These are phyloP conservation scores for Ephestia elutella DNA, from an alignment of 1,140 invertebrate species.

Conservation along the genomic window DNA sequence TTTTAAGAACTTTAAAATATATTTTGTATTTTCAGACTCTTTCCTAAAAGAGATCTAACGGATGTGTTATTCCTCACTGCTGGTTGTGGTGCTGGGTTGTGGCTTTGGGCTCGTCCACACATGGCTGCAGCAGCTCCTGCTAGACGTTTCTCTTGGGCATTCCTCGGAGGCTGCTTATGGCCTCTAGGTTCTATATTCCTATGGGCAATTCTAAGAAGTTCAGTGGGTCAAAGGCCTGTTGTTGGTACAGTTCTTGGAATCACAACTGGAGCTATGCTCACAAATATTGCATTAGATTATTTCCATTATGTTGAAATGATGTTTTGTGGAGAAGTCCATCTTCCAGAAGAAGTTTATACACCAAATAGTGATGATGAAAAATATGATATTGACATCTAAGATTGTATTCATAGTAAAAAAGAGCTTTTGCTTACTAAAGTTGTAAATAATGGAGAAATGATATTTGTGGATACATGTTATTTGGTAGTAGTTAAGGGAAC, in stretches of 20 bases:
- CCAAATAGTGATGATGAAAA: slow-evolving; percentile 72
- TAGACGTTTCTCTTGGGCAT: slow-evolving; percentile 69
- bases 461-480: slow-evolving; percentile 16
- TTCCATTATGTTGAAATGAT: slow-evolving; percentile 70
- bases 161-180: slow-evolving; percentile 66
- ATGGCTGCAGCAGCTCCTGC: slow-evolving; percentile 66
- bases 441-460: slow-evolving; percentile 3
- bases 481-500: slow-evolving; percentile 21
- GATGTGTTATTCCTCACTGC: slow-evolving; percentile 65
- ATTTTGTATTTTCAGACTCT: slow-evolving; percentile 47
- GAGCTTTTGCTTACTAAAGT: slow-evolving; percentile 9
- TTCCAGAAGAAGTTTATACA: slow-evolving; percentile 62
- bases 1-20: too few species aligned
- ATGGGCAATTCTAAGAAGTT: slow-evolving; percentile 69
- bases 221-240: slow-evolving; percentile 62
- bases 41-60: slow-evolving; percentile 65
- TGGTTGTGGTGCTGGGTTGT: slow-evolving; percentile 62
- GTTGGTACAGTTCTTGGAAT: slow-evolving; percentile 62
- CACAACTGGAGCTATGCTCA: slow-evolving; percentile 62
- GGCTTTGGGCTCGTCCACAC: slow-evolving; percentile 70
- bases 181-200: slow-evolving; percentile 67
- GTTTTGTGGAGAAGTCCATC: slow-evolving; percentile 64
- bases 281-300: slow-evolving; percentile 70
- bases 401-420: slow-evolving; percentile 1
- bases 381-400: slow-evolving; percentile 69